Evolutionary conservation across 37 sponge, comb jelly and placozoan genomes (phyloP), one percentile per base, ranked within the genome.

Genomic region (Sycon ciliatum): DNA sequence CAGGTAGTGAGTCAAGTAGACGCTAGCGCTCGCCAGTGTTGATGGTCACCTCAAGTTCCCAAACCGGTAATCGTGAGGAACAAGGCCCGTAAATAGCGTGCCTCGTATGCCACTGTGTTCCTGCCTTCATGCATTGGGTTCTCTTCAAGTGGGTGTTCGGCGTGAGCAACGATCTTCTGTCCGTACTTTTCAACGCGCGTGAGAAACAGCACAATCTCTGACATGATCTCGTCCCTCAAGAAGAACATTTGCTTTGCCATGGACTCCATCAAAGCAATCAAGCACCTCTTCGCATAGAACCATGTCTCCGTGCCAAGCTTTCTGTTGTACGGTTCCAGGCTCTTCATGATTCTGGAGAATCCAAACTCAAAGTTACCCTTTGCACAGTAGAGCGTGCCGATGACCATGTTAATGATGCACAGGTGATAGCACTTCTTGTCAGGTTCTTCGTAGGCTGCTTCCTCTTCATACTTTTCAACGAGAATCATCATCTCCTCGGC

Each of bases 281-380:
- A 82, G 56, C 99, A 96, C 1, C 92, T 53, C 71, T 96, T 96
- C 18, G 89, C 81, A 77, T 96, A 96, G 62, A 85, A 92, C 99
- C 99, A 96, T 27, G 99, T 96, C 60, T 96, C 99, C 31, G 93
- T 96, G 16, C 99, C 99, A 29, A 94, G 74, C 87, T 96, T 96
- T 62, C 86, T 96, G 56, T 81, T 75, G 76, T 96, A 96, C 3
- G 99, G 99, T 74, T 96, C 99, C 54, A 96, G 61, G 37, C 93
- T 92, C 77, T 92, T 92, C 75, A 96, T 96, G 6, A 96, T 78
- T 11, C 99, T 78, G 11, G 82, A 67, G 3, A 92, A 73, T 18
- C 99, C 99, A 84, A 96, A 96, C 73, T 96, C 99, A 79, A 88
- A 96, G 77, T 96, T 96, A 7, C 99, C 99, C 71, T 93, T 93